Evolutionary conservation across 2,888 invertebrate genomes (phyloP).

Genomic region (Cinara cedri): DNA sequence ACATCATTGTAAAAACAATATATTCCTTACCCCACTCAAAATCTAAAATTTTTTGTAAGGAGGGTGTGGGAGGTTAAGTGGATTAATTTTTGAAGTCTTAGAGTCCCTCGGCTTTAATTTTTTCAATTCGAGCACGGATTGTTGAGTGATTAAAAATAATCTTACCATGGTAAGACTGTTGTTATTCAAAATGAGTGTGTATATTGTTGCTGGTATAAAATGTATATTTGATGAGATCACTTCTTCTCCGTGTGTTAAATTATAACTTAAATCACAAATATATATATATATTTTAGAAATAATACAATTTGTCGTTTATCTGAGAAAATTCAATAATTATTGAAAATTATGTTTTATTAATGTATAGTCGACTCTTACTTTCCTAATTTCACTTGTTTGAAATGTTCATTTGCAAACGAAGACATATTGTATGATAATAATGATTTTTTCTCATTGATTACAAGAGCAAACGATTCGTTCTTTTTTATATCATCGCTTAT

Average conservation of each 20-base stretch:
- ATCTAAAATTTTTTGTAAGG: too few species aligned
- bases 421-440: not conserved
- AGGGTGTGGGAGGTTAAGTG: too few species aligned
- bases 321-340: too few species aligned
- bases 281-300: not conserved
- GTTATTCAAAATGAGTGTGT: slow-evolving; percentile 21
- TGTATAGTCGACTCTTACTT: not conserved
- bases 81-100: too few species aligned
- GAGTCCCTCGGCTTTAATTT: too few species aligned
- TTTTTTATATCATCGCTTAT: not conserved
- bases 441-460: not conserved
- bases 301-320: not conserved
- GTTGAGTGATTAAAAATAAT: not conserved
- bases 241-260: not conserved
- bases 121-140: not conserved
- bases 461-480: not conserved
- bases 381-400: not conserved
- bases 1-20: too few species aligned
- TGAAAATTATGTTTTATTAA: too few species aligned
- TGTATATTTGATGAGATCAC: not conserved
- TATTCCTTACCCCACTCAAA: too few species aligned
- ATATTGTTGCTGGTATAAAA: slow-evolving; percentile 26
- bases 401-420: slow-evolving; percentile 22
- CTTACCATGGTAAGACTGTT: not conserved
- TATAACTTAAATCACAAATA: slow-evolving; percentile 19